phyloP scores from a whole-genome alignment of 2,797 vertebrate genomes.

The Chiroxiphia lanceolata region DNA sequence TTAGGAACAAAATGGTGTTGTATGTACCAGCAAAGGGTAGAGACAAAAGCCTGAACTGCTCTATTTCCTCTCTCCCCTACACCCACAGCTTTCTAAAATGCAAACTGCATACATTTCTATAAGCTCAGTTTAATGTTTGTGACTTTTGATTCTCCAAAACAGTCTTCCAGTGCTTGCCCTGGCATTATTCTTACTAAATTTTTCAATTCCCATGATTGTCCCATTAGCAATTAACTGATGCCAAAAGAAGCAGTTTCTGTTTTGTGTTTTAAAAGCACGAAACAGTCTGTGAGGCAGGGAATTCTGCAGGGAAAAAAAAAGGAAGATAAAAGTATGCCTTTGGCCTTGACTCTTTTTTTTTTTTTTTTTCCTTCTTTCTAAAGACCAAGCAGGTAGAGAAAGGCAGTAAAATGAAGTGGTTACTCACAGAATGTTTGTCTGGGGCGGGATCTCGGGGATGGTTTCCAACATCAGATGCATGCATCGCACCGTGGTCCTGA shows the following conservation, averaged over 20 bases:
- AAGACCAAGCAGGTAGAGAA: neutral
- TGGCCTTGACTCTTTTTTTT: neutral
- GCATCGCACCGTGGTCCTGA: slow-evolving; percentile 74
- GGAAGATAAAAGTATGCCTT: neutral
- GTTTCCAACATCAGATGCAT: slow-evolving; percentile 77
- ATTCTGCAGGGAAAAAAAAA: neutral
- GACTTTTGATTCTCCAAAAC: neutral
- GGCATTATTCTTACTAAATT: neutral
- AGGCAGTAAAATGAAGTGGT: neutral
- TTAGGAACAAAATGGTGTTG: neutral
- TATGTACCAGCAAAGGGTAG: neutral
- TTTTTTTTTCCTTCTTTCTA: rapidly evolving
- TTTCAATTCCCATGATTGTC: neutral
- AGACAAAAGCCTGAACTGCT: neutral
- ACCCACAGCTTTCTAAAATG: neutral
- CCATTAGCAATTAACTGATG: neutral
- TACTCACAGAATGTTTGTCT: slow-evolving; percentile 73
- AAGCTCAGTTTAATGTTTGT: neutral
- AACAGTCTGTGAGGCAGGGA: neutral
- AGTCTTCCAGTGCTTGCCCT: neutral
- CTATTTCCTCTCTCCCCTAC: neutral
- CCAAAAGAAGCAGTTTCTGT: neutral
- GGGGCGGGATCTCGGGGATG: slow-evolving; percentile 66
- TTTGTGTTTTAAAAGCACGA: neutral
- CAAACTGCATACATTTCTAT: neutral